Conservation (phyloP, 2,797 vertebrate genomes). For the Coendou prehensilis region DNA sequence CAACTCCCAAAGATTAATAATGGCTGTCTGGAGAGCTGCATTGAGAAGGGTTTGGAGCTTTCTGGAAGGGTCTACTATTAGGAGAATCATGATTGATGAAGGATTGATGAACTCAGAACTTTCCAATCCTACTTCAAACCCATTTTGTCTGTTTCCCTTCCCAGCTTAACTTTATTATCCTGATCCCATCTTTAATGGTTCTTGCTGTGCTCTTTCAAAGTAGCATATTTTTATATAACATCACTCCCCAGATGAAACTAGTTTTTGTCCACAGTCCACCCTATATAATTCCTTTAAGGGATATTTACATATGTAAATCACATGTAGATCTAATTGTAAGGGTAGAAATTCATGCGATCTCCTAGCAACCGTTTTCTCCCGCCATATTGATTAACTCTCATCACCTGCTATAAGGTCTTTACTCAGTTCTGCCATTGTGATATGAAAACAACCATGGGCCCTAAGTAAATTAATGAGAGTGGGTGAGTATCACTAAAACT, state of each 20-base stretch:
- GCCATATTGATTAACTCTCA: background rate
- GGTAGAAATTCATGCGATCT: background rate
- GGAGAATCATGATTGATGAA: background rate
- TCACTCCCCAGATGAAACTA: background rate
- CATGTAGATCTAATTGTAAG: background rate
- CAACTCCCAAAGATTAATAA: background rate
- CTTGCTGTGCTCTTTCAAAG: background rate
- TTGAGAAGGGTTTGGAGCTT: background rate
- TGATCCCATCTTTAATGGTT: background rate
- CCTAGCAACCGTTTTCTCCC: background rate
- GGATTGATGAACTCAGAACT: background rate
- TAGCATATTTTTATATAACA: background rate
- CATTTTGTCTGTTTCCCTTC: background rate
- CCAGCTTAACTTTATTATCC: background rate
- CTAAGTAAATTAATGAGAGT: background rate
- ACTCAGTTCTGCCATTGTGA: background rate
- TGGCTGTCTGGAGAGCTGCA: background rate
- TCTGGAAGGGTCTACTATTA: background rate
- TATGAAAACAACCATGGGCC: background rate
- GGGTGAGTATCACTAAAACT: background rate
- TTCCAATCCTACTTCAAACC: background rate
- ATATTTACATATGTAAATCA: background rate
- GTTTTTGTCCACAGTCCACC: background rate
- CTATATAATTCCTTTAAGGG: background rate
- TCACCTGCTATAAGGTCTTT: background rate